Evolutionary conservation across 2,113 vertebrate genomes (phyloP), one percentile per base, ranked within the genome.

Genomic region (Oncorhynchus kisutch): DNA sequence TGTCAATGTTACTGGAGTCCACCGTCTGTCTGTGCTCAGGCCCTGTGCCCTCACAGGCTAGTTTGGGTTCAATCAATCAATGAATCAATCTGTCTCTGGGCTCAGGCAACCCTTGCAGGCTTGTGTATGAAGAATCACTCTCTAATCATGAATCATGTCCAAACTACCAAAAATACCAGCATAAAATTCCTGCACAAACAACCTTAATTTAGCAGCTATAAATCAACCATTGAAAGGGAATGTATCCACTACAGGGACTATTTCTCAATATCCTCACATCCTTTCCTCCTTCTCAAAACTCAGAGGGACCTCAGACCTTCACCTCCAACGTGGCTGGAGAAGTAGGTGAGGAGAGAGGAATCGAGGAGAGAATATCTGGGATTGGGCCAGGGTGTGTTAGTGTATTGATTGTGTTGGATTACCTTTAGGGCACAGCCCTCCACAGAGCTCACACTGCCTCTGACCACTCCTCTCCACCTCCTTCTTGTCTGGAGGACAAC

Each of bases 371-470:
- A 45, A 0, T 45, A 45, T 45, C 39, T 45, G 39, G 39, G 39
- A 45, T 45, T 45, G 39, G 9, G 39, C 39, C 39, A 45, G 39
- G 8, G 13, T 74, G 25, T 11, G n/a, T 65, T 45, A 45, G 39
- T 45, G 9, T 12, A 45, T 45, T 45, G 39, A 45, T 9, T 45
- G 39, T 45, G 54, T 57, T 57, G 54, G 20, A n/a, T 3, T 71
- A 98, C 97, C 95, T 95, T 98, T 98, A 7, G 96, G 96, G 48
- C 97, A 98, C 67, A 97, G 93, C 45, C 96, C 96, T 3, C 86
- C 90, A 83, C 97, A 98, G 66, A 89, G 91, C 84, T 98, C 96
- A 87, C 97, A 99, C 70, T 96, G 95, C 84, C 93, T 96, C 71
- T 95, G 85, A 2, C 95, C 95, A 12, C 94, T 94, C 88, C 94